Base-by-base conservation (phyloP, 1,140 invertebrate genomes). In the Drosophila kohkoa region DNA sequence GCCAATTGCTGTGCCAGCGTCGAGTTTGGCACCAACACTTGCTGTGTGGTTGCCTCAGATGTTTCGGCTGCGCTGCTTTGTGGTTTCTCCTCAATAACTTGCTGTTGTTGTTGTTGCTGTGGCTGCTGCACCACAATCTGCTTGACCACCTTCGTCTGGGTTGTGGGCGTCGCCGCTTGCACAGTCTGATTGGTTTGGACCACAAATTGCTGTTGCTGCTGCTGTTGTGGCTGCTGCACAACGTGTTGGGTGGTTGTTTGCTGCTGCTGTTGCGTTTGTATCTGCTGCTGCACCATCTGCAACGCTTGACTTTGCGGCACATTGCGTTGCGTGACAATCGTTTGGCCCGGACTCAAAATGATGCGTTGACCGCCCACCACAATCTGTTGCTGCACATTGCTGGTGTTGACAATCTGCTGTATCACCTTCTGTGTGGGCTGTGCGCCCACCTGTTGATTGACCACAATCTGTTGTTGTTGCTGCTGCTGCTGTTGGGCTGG, bases 1-100 rank as follows among this genome's bases (percentile, higher is more conserved):
- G 96, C 96, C 43, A 97, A 93, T 82, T 97, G 96, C 87, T 97
- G 96, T 1, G 95, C 96, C 11, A 97, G 92, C 48, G 93, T 95
- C 1, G 95, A 94, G 92, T 96, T 96, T 67, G 95, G 96, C 11
- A 97, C 95, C 13, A 97, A 94, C 52, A 97, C 95, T 93, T 96
- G 96, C 65, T 94, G 93, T 69, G 83, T 66, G 77, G 92, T 52
- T 74, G 90, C 58, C 10, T 69, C 77, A 41, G 57, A 58, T 25
- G 15, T 15, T 58, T 83, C 78, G 13, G 52, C 57, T 16, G 52
- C 52, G n/a, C 77, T 68, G 55, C 75, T 66, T 55, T 77, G 83
- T 3, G 70, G 52, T 52, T 88, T 82, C 25, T 91, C 90, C 6
- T 91, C 82, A 5, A 65, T 41, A 4, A 62, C 4, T 57, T 58